Conservation (phyloP, 2,113 vertebrate species). For the Orycteropus afer region DNA sequence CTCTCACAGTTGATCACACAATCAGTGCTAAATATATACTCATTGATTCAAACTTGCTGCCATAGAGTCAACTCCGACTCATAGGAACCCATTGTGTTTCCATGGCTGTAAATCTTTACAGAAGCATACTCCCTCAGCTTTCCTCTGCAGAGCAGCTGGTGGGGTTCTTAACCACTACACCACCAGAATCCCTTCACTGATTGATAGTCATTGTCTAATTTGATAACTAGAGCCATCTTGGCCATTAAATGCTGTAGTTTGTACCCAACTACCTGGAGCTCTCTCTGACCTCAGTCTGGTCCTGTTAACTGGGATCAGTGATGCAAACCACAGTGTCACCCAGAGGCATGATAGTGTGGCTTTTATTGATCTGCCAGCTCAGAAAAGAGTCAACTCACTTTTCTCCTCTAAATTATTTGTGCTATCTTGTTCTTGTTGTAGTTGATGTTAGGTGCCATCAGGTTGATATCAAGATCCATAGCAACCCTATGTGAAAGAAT, state of each 20-base stretch:
- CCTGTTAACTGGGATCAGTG: conserved; percentile 25
- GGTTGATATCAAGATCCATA: neutral
- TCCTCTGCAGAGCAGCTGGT: no score
- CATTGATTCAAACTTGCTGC: no score
- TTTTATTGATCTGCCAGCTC: neutral
- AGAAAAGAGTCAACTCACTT: neutral
- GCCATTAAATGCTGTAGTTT: conserved; percentile 52
- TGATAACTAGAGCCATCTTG: conserved; percentile 71
- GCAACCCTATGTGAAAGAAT: neutral
- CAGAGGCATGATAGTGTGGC: neutral
- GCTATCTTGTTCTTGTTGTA: neutral
- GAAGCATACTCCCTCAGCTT: no score
- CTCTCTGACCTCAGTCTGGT: conserved; percentile 62
- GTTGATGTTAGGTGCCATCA: neutral
- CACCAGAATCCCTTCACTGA: no score
- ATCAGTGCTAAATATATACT: conserved; percentile 55
- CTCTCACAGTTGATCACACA: conserved; percentile 38
- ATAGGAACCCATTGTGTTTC: no score
- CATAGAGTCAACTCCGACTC: no score
- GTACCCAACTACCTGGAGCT: conserved; percentile 68
- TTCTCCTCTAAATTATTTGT: neutral
- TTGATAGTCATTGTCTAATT: conserved; percentile 68
- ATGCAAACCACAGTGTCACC: conserved; percentile 60
- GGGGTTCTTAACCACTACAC: no score
- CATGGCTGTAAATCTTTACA: no score